Percentiles rank a stretch among this genome's conserved stretches.
Evolutionary conservation across 2,888 invertebrate genomes (phyloP).

Genomic region (Leptopilina syphax): DNA sequence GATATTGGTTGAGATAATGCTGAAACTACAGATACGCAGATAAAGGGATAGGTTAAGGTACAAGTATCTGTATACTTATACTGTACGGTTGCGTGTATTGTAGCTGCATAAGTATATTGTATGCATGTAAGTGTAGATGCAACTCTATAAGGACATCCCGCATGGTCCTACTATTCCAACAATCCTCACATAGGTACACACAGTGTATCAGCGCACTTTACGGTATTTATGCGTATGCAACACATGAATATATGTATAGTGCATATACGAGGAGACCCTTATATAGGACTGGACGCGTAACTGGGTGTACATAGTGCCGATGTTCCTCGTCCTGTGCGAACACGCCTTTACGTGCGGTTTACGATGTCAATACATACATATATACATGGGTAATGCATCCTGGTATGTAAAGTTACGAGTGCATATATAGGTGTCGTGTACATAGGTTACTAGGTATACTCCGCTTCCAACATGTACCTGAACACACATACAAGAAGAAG

Average conservation of each 20-base stretch:
- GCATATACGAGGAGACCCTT: constrained; percentile 51
- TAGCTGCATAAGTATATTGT: too few relatives aligned
- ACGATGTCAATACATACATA: constrained; percentile 57
- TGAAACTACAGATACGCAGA: too few relatives aligned
- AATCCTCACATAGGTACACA: constrained; percentile 48
- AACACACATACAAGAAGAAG: neutral
- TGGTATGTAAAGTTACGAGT: constrained; percentile 45
- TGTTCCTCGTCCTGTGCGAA: constrained; percentile 54
- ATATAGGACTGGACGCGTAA: constrained; percentile 54
- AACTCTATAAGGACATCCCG: constrained; percentile 53
- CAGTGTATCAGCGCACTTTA: constrained; percentile 36
- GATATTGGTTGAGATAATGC: too few relatives aligned
- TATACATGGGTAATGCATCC: constrained; percentile 41
- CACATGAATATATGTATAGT: constrained; percentile 58
- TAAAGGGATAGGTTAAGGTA: too few relatives aligned
- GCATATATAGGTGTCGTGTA: constrained; percentile 38
- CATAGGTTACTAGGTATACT: constrained; percentile 42
- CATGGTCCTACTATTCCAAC: constrained; percentile 51
- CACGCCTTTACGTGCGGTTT: constrained; percentile 59
- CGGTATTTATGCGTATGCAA: constrained; percentile 47
- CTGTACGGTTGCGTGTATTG: too few relatives aligned
- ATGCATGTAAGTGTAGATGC: neutral
- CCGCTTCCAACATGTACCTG: constrained; percentile 19
- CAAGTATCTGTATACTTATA: too few relatives aligned
- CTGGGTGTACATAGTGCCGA: constrained; percentile 57